A percentile compares a stretch with the other conserved stretches of the same genome.
Evolutionary conservation across 2,888 invertebrate species (phyloP).

Genomic region (Apeira syringaria): DNA sequence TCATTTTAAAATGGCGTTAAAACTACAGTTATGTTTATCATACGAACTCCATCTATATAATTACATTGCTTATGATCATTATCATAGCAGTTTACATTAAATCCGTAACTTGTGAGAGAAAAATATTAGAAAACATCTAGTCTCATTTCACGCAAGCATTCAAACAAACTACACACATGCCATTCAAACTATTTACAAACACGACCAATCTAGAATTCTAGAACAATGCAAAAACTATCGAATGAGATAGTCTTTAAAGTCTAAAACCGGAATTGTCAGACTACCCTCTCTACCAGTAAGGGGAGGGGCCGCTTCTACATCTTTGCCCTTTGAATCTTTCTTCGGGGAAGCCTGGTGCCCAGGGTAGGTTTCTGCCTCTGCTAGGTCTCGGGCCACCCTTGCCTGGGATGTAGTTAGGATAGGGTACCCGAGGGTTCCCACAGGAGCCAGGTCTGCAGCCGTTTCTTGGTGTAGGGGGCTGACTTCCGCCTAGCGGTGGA

Average conservation of each 20-base stretch:
- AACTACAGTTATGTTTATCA: too few species aligned
- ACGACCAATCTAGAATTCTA: neutral
- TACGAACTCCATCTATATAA: too few species aligned
- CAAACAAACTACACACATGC: constrained; percentile 3
- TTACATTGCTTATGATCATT: too few species aligned
- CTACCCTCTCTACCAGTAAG: constrained; percentile 62
- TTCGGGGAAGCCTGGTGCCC: constrained; percentile 65
- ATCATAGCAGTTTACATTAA: too few species aligned
- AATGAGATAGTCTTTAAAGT: neutral
- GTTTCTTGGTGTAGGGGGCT: constrained; percentile 62
- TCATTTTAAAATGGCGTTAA: too few species aligned
- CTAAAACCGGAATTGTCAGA: neutral
- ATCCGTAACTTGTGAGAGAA: too few species aligned
- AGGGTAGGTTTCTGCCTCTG: constrained; percentile 66
- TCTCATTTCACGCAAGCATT: neutral
- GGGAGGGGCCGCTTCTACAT: constrained; percentile 63
- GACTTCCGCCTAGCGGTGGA: constrained; percentile 54
- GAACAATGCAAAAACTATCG: constrained; percentile 6
- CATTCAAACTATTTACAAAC: constrained; percentile 32
- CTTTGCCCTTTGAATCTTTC: constrained; percentile 70
- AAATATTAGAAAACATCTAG: too few species aligned
- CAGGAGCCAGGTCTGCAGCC: constrained; percentile 69
- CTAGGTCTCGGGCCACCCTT: constrained; percentile 51
- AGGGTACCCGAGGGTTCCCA: constrained; percentile 46
- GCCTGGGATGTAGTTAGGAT: constrained; percentile 54